These are phyloP conservation scores for Pogonomyrmex barbatus DNA, from an alignment of 1,140 invertebrate genomes.

Conservation along the genomic window DNA sequence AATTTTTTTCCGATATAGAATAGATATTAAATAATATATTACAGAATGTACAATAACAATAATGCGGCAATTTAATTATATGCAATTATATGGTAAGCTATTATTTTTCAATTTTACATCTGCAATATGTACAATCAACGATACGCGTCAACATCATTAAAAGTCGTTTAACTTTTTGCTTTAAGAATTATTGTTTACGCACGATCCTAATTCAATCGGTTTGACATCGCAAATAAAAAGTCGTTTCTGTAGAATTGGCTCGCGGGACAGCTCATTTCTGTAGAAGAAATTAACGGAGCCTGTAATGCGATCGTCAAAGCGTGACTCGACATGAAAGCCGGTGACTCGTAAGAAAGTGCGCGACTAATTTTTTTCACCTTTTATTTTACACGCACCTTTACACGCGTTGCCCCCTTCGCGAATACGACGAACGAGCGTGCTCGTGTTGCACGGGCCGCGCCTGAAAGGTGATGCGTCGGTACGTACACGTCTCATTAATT, in stretches of 20 bases:
- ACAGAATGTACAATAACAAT: not conserved
- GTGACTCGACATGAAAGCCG: slow-evolving; percentile 70
- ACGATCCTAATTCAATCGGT: not conserved
- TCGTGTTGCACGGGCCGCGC: slow-evolving; percentile 54
- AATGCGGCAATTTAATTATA: slow-evolving; percentile 1
- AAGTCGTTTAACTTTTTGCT: not conserved
- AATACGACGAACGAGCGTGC: slow-evolving; percentile 21
- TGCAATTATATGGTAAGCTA: not conserved
- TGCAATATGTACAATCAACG: not conserved
- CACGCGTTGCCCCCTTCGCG: slow-evolving; percentile 36
- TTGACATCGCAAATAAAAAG: not conserved
- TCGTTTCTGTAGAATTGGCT: not conserved
- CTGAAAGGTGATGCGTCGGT: slow-evolving; percentile 63
- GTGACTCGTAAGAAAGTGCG: slow-evolving; percentile 69
- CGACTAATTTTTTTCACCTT: slow-evolving; percentile 65
- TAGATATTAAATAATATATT: not conserved
- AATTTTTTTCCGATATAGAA: not conserved
- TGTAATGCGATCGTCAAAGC: slow-evolving; percentile 77
- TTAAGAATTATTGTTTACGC: not conserved
- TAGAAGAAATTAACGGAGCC: slow-evolving; percentile 75
- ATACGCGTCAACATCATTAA: not conserved
- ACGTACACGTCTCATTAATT: slow-evolving; percentile 71
- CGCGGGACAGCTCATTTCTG: slow-evolving; percentile 6
- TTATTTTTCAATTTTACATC: not conserved
- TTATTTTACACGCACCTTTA: slow-evolving; percentile 59